Evolutionary conservation across 2,113 vertebrate genomes (phyloP).

Genomic region (Caloenas nicobarica): DNA sequence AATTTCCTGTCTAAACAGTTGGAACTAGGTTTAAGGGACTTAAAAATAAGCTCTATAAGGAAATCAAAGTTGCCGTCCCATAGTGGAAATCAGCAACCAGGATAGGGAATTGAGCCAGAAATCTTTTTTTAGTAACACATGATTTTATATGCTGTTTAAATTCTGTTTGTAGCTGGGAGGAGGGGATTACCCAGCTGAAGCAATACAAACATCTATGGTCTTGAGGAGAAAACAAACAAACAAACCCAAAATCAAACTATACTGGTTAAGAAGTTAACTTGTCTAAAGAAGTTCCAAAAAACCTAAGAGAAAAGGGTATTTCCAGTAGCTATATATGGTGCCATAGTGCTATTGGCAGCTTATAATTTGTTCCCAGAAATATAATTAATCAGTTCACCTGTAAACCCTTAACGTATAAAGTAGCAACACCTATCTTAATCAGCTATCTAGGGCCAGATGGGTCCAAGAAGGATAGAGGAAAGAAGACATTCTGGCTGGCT

Average conservation of each 20-base stretch:
- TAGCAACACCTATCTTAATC: neutral
- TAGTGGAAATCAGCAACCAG: neutral
- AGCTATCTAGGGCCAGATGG: neutral
- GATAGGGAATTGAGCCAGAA: neutral
- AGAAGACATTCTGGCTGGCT: neutral
- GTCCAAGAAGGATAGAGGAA: neutral
- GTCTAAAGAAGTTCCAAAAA: neutral
- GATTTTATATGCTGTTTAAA: neutral
- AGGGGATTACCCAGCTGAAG: neutral
- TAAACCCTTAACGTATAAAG: neutral
- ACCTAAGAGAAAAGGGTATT: neutral
- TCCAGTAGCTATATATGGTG: neutral
- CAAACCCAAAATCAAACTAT: too few relatives aligned
- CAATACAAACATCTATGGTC: neutral
- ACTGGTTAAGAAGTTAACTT: too few relatives aligned
- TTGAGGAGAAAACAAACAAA: neutral
- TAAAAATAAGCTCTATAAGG: slow-evolving; percentile 29
- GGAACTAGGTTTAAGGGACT: neutral
- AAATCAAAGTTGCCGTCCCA: neutral
- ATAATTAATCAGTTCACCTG: neutral
- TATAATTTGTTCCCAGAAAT: neutral
- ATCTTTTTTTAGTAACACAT: neutral
- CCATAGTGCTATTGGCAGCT: neutral
- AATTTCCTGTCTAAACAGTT: neutral
- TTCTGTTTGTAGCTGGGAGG: neutral